These are phyloP conservation scores for Cichladusa arquata DNA, from an alignment of 2,113 vertebrate genomes.

Conservation along the genomic window DNA sequence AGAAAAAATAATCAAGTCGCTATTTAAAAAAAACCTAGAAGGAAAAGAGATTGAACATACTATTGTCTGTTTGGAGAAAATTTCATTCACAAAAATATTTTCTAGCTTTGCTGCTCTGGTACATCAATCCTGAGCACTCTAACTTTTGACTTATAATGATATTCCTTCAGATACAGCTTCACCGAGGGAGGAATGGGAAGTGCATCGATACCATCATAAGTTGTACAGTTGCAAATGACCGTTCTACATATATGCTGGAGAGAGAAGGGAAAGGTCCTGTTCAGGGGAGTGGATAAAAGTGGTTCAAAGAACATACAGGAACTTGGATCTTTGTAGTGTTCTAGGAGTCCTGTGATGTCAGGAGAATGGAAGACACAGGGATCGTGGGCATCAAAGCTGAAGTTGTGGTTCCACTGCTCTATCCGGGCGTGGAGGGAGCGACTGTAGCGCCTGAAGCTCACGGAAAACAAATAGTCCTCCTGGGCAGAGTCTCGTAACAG, in stretches of 20 bases:
- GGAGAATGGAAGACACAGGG: conserved; percentile 94
- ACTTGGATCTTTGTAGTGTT: conserved; percentile 93
- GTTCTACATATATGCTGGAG: conserved; percentile 93
- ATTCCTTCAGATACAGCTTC: conserved; percentile 91
- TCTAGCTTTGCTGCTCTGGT: conserved; percentile 71
- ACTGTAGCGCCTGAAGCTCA: conserved; percentile 96
- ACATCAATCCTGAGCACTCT: conserved; percentile 79
- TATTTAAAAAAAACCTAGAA: not conserved
- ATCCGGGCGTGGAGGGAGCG: conserved; percentile 95
- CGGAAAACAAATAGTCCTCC: conserved; percentile 94
- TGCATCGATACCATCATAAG: conserved; percentile 85
- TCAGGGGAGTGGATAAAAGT: conserved; percentile 88
- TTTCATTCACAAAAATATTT: conserved; percentile 35
- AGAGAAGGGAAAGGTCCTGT: conserved; percentile 91
- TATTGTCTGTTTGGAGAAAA: not conserved
- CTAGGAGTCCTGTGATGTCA: conserved; percentile 90
- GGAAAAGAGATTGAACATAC: not conserved
- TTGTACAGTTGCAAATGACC: conserved; percentile 89
- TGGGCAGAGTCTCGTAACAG: conserved; percentile 93
- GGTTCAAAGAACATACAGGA: conserved; percentile 98
- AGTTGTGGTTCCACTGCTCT: conserved; percentile 94
- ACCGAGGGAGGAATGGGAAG: conserved; percentile 87
- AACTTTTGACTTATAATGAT: conserved; percentile 90
- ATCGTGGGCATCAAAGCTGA: conserved; percentile 95
- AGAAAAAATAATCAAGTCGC: not conserved